Base-by-base conservation (phyloP, 2,888 invertebrate genomes). In the Mesopsocus fuscifrons region DNA sequence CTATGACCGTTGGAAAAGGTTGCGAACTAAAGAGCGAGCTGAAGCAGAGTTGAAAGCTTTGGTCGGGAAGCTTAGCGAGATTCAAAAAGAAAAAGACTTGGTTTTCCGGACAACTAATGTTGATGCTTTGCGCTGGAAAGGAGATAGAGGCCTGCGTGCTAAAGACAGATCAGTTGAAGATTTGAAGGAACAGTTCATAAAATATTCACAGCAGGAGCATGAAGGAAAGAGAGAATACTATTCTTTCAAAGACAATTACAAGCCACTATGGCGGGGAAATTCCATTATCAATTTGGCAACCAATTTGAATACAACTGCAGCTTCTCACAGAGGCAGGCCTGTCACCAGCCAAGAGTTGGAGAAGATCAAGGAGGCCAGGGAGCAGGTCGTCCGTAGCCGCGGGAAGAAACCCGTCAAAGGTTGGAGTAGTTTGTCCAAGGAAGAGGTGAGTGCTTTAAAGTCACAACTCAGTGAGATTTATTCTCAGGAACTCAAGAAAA, bases 131-230 rank as follows among this genome's bases (percentile, higher is more conserved):
- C 72, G 76, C 48, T 91, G 91, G 91, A 74, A 69, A 48, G 72
- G 72, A 23, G 88, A 88, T 54, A 67, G 77, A 49, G 82, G 85
- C 1, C 62, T 92, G 30, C 68, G 79, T 52, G 72, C 76, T 31
- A 85, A 83, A 57, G 84, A 88, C 57, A 80, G 82, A 55, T 88
- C 89, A 0, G 84, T 91, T 0, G 83, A 84, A 58, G 82, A 91
- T 59, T 69, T 91, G 8, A 74, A 77, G 52, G 77, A 78, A 48
- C 74, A 77, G 53, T 83, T 84, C 52, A 73, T 74, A 54, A 74
- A 71, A 54, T 62, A 76, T 45, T 64, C 70, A 41, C 62, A 66
- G 11, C 67, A 68, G 48, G 67, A 50, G 50, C 61, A 57, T 26
- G 62, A 69, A 50, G 47, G 59, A 52, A 60, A 57, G 44, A 57